These are phyloP conservation scores for Chamaetylas fuelleborni DNA, from an alignment of 2,113 vertebrate genomes.

Conservation along the genomic window DNA sequence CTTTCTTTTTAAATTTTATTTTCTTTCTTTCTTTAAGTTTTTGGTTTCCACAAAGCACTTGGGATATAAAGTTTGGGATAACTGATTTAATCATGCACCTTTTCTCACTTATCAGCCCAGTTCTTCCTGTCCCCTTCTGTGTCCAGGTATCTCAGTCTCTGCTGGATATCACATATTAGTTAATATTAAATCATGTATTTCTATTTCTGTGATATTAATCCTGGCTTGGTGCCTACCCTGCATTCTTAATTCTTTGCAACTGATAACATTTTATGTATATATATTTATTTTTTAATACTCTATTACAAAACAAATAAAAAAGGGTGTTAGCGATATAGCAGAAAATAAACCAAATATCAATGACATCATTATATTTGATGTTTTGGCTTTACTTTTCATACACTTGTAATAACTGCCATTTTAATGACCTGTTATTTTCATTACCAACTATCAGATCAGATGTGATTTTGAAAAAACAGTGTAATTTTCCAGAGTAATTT, in stretches of 20 bases:
- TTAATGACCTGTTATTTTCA: conserved; percentile 34
- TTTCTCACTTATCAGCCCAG: background rate
- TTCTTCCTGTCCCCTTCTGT: background rate
- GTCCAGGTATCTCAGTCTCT: background rate
- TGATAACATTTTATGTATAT: background rate
- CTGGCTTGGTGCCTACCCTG: background rate
- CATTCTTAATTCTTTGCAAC: background rate
- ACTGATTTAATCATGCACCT: rapidly evolving
- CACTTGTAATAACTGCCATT: background rate
- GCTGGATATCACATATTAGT: background rate
- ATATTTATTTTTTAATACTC: background rate
- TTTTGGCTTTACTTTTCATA: background rate
- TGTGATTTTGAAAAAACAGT: background rate
- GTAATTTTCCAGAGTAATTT: background rate
- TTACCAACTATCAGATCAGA: background rate
- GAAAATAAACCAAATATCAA: background rate
- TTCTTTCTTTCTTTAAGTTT: too few species aligned
- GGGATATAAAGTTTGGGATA: background rate
- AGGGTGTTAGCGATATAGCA: background rate
- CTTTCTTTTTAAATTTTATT: background rate
- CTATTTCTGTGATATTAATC: background rate
- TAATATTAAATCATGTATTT: background rate
- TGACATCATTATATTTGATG: conserved; percentile 1
- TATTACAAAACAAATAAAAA: conserved; percentile 6
- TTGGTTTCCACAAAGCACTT: background rate